A percentile compares a stretch with the other conserved stretches of the same genome.
phyloP scores from a whole-genome alignment of 2,797 vertebrate genomes.

The Mallotus villosus region DNA sequence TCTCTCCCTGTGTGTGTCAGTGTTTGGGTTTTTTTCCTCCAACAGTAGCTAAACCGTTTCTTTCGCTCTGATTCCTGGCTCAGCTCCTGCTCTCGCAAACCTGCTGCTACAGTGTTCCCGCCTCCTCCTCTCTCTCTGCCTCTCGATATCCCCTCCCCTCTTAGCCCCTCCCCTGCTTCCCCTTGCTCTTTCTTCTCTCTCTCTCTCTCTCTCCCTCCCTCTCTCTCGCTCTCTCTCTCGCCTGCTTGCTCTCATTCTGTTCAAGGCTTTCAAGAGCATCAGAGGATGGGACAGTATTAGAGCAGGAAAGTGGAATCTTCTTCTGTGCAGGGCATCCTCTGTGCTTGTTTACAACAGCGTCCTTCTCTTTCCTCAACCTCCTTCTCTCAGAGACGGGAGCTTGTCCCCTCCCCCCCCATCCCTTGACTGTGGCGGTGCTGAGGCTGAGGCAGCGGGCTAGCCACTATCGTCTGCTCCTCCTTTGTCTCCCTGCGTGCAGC shows the following conservation, averaged over 20 bases:
- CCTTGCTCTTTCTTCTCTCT: slow-evolving; percentile 4
- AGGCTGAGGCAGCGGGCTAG: slow-evolving; percentile 19
- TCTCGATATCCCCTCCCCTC: background rate
- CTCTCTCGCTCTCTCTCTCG: slow-evolving; percentile 7
- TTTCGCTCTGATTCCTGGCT: slow-evolving; percentile 55
- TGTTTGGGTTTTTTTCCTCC: background rate
- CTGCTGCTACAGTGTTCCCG: background rate
- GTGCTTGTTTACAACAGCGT: slow-evolving; percentile 12
- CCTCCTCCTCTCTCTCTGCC: slow-evolving; percentile 25
- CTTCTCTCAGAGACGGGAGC: slow-evolving; percentile 19
- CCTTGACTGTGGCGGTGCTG: slow-evolving; percentile 6
- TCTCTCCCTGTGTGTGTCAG: slow-evolving; percentile 27
- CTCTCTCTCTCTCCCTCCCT: background rate
- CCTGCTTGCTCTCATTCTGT: slow-evolving; percentile 32
- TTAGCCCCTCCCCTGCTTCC: background rate
- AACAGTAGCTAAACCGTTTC: slow-evolving; percentile 63
- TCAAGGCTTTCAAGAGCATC: slow-evolving; percentile 18
- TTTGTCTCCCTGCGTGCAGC: slow-evolving; percentile 51
- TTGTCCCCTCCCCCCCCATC: slow-evolving; percentile 32
- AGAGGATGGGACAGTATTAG: background rate
- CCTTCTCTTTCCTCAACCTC: slow-evolving; percentile 14
- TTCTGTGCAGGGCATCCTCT: background rate
- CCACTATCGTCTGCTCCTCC: slow-evolving; percentile 42
- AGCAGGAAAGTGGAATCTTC: background rate
- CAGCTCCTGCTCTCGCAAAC: background rate